Percentiles rank a stretch among this genome's conserved stretches.
Conservation (phyloP, 2,888 invertebrate genomes). For the Bugula neritina region DNA sequence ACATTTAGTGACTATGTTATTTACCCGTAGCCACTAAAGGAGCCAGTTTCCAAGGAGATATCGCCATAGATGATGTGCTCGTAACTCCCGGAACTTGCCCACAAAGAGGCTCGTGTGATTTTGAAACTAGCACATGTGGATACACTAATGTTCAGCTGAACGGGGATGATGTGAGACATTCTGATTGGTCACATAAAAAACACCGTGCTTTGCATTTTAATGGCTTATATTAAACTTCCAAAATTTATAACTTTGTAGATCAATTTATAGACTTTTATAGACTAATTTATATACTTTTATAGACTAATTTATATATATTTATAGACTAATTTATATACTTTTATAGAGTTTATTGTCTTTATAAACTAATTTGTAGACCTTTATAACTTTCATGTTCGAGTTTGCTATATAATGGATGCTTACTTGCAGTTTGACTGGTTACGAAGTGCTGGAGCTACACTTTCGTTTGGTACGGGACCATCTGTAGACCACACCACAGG, state of each 20-base stretch:
- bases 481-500: constrained; percentile 26
- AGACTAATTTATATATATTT: too few species aligned
- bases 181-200: background rate
- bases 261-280: too few species aligned
- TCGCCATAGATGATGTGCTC: constrained; percentile 44
- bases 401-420: too few species aligned
- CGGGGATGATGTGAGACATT: background rate
- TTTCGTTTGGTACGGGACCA: constrained; percentile 26
- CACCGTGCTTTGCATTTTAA: background rate
- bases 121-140: constrained; percentile 26
- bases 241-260: too few species aligned
- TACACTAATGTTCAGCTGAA: constrained; percentile 9
- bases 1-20: too few species aligned
- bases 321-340: too few species aligned
- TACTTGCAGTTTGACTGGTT: constrained; percentile 27
- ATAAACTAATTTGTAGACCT: too few species aligned
- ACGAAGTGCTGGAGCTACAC: constrained; percentile 20
- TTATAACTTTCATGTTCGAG: too few species aligned
- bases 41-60: constrained; percentile 37
- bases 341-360: too few species aligned
- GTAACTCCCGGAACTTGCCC: constrained; percentile 37
- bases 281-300: too few species aligned
- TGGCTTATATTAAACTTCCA: too few species aligned
- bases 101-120: constrained; percentile 32
- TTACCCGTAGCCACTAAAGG: constrained; percentile 15